Evolutionary conservation across 2,113 vertebrate genomes (phyloP).

Genomic region (Solea solea): DNA sequence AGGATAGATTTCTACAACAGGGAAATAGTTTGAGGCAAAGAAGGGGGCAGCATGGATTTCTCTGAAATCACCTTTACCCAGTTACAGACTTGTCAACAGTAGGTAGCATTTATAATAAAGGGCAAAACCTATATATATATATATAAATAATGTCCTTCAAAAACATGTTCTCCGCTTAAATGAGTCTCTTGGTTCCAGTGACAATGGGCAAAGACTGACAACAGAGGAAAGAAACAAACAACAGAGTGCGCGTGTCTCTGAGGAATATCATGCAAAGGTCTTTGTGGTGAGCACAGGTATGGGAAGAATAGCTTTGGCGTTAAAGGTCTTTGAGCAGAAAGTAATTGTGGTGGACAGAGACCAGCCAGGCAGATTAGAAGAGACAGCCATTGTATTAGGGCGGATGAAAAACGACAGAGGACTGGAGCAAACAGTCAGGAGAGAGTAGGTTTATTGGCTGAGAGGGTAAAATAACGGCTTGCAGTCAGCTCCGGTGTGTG

Average conservation of each 20-base stretch:
- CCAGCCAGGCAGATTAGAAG: slow-evolving; percentile 27
- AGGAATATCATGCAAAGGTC: not conserved
- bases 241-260: not conserved
- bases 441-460: slow-evolving; percentile 18
- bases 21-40: not conserved
- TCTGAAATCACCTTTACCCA: not conserved
- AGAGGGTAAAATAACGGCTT: slow-evolving; percentile 19
- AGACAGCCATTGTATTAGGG: slow-evolving; percentile 18
- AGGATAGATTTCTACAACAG: not conserved
- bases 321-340: slow-evolving; percentile 6
- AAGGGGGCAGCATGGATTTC: not conserved
- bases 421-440: slow-evolving; percentile 14
- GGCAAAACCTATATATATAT: not conserved
- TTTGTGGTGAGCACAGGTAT: not conserved
- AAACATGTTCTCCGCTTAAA: not conserved
- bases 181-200: not conserved
- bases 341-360: slow-evolving; percentile 5
- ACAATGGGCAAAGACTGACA: slow-evolving; percentile 1
- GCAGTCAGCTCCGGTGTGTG: slow-evolving; percentile 5
- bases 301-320: no score
- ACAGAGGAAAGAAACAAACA: not conserved
- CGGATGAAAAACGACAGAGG: slow-evolving; percentile 35
- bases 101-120: not conserved
- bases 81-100: not conserved
- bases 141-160: slow-evolving; percentile 8